Base-by-base conservation (phyloP, 64 coral and sea anemone genomes). In the Catalaphyllia jardinei region DNA sequence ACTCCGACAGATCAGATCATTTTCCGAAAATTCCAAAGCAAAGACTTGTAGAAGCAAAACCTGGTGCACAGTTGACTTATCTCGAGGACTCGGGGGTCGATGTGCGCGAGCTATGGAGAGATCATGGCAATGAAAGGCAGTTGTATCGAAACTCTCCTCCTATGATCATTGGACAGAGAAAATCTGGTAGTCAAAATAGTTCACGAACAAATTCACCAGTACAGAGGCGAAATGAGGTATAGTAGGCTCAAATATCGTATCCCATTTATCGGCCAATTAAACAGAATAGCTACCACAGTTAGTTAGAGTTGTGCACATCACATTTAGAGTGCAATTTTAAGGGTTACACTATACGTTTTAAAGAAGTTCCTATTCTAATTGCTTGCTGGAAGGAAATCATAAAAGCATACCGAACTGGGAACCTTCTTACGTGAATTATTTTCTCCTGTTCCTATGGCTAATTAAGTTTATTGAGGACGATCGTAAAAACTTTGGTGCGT, bases 11-110 rank as follows among this genome's bases (percentile, higher is more conserved):
- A 90, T 86, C 91, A 72, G 95, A 97, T 20, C 74, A 87, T 80
- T 97, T 97, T 22, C 95, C 95, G 8, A 93, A 67, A 89, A 97
- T 97, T 75, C 91, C 93, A 67, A 97, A 85, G 52, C 95, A 93
- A 83, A 78, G 88, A 12, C 67, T 91, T 71, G 91, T 91, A 17
- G 95, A 93, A 29, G 71, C 91, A 10, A 97, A 94, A 85, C 86
- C 89, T 0, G 54, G 29, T 8, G 62, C 95, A 8, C 91, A 93
- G 27, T 78, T 93, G 16, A 88, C 95, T 20, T 91, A 91, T 52
- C 72, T 93, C 25, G 95, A 97, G 77, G 92, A 97, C 52, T 90
- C 95, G 13, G 71, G 88, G 46, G 86, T 90, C 33, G 95, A 97
- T 57, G 71, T 97, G 89, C 91, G 92, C 93, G 95, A 97, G 79